Conservation (phyloP, 2,888 invertebrate genomes). For the Chydorus sphaericus region DNA sequence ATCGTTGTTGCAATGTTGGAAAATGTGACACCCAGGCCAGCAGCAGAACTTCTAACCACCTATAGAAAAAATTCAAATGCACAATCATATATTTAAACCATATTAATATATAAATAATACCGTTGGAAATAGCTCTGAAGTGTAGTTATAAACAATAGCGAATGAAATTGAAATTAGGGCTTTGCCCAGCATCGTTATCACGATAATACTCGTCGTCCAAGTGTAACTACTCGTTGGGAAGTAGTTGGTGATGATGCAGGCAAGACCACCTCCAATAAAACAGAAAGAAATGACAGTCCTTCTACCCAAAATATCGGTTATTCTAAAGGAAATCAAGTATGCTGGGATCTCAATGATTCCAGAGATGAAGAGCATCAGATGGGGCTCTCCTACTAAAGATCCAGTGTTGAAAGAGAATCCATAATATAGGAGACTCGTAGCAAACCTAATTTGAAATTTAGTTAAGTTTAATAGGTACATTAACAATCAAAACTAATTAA, state of each 20-base stretch:
- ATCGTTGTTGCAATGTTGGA: conserved; percentile 66
- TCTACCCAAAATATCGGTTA: conserved; percentile 60
- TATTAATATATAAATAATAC: too few species aligned
- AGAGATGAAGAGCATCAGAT: conserved; percentile 57
- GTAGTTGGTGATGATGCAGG: conserved; percentile 56
- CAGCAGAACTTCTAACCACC: conserved; percentile 56
- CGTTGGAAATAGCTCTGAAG: conserved; percentile 73
- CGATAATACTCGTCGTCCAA: background rate
- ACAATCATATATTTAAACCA: too few species aligned
- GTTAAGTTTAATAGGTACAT: too few species aligned
- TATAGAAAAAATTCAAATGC: too few species aligned
- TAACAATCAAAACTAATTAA: too few species aligned
- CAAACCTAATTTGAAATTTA: conserved; percentile 36
- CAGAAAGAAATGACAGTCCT: conserved; percentile 55
- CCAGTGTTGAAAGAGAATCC: conserved; percentile 68
- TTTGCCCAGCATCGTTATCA: conserved; percentile 47
- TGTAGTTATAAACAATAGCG: conserved; percentile 72
- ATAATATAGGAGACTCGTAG: conserved; percentile 71
- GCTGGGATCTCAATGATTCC: conserved; percentile 68
- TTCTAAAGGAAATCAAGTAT: conserved; percentile 51
- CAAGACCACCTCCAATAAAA: conserved; percentile 62
- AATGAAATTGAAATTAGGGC: conserved; percentile 71
- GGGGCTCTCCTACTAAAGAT: conserved; percentile 66
- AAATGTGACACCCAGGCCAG: conserved; percentile 72
- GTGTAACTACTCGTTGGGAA: conserved; percentile 37